phyloP scores from a whole-genome alignment of 37 sponge, comb jelly and placozoan genomes.

The Cladorhizidae sp. region DNA sequence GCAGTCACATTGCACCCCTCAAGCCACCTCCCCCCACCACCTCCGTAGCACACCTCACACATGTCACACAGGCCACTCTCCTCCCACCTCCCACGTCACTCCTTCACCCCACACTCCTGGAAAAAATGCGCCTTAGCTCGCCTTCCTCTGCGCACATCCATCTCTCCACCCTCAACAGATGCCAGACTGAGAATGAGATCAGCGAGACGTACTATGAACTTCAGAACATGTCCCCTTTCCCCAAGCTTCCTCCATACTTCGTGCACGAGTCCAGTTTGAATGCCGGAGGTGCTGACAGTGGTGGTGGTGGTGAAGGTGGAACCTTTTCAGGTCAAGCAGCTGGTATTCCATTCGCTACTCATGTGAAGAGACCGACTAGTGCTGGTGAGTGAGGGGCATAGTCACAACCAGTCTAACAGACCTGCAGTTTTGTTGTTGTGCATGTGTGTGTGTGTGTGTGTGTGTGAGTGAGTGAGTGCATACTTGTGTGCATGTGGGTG shows the following conservation, averaged over 20 bases:
- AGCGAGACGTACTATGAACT: conserved; percentile 8
- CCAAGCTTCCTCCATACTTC: conserved; percentile 49
- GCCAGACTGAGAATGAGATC: background rate
- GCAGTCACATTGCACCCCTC: too few relatives aligned
- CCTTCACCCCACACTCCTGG: conserved; percentile 49
- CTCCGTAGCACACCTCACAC: too few relatives aligned
- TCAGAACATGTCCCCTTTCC: conserved; percentile 39
- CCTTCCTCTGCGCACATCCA: conserved; percentile 16
- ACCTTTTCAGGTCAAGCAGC: too few relatives aligned
- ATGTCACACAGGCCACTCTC: background rate
- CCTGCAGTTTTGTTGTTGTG: too few relatives aligned
- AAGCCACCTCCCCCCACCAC: too few relatives aligned
- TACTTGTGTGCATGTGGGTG: too few relatives aligned
- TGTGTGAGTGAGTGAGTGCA: too few relatives aligned
- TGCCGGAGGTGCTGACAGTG: background rate
- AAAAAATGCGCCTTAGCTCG: conserved; percentile 43
- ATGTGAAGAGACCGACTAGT: background rate
- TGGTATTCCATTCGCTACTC: background rate
- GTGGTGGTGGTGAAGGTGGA: background rate
- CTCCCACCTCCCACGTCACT: conserved; percentile 22
- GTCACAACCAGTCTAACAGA: too few relatives aligned
- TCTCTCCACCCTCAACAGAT: conserved; percentile 30
- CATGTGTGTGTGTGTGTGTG: too few relatives aligned
- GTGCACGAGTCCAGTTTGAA: background rate
- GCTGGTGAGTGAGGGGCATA: background rate